A percentile compares a stretch with the other conserved stretches of the same genome.
Evolutionary conservation across 2,888 invertebrate species (phyloP).

Genomic region (Iselma pallidipennis): DNA sequence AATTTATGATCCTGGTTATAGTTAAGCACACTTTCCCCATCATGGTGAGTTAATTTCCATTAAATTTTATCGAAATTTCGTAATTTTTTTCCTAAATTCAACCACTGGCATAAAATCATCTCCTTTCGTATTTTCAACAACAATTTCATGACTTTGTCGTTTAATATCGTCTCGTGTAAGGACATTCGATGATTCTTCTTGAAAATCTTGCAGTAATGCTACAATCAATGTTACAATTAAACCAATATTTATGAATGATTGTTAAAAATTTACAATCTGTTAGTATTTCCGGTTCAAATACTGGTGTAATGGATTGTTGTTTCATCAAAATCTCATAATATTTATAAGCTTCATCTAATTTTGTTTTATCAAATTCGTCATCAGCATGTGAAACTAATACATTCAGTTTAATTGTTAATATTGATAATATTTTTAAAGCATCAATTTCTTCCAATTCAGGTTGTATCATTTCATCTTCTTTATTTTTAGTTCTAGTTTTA

Average conservation of each 20-base stretch:
- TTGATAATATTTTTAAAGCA: constrained; percentile 38
- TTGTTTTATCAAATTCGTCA: constrained; percentile 24
- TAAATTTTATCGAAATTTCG: no score
- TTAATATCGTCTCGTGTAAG: constrained; percentile 45
- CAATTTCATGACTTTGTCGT: constrained; percentile 43
- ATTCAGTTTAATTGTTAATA: constrained; percentile 32
- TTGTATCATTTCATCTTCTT: not conserved
- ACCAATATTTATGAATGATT: not conserved
- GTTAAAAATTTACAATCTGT: constrained; percentile 37
- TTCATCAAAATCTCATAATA: constrained; percentile 41
- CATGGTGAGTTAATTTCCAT: no score
- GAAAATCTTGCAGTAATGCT: constrained; percentile 41
- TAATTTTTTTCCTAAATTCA: not conserved
- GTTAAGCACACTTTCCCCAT: no score
- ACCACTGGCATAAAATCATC: constrained; percentile 33
- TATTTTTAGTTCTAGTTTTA: not conserved
- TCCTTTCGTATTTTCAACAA: constrained; percentile 35
- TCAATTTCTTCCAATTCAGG: not conserved
- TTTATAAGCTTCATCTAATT: constrained; percentile 37
- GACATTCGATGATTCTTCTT: constrained; percentile 34
- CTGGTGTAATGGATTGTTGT: constrained; percentile 31
- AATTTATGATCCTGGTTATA: no score
- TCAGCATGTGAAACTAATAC: constrained; percentile 31
- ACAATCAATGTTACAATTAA: constrained; percentile 9
- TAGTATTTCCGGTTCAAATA: constrained; percentile 32